Evolutionary conservation across 2,113 vertebrate genomes (phyloP), one percentile per base, ranked within the genome.

Genomic region (Oreochromis niloticus): DNA sequence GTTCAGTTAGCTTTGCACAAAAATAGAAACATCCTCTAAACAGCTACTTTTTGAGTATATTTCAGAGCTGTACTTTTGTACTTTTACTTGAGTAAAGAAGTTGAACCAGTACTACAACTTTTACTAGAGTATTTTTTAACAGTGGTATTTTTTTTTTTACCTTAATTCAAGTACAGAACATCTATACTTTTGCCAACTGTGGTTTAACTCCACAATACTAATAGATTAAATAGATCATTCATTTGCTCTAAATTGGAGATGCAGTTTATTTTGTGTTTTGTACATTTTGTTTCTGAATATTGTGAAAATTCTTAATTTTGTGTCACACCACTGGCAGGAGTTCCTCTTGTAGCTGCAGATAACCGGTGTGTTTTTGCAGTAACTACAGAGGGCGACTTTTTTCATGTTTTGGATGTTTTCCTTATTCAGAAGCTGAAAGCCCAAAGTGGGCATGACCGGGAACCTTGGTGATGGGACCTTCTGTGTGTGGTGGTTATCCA

Each of bases 241-340:
- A 34, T 61, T 61, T 61, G 0, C 57, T 61, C 9, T 61, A 61
- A 10, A 61, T 0, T 61, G 0, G 16, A 61, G 30, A 61, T 61
- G 30, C 57, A 61, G 9, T 34, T 61, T 61, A 61, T 61, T 61
- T 34, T 34, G 30, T 61, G 30, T 61, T 61, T 61, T 61, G 57
- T 61, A 34, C 9, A 34, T 61, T 61, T 34, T 19, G 5, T 6
- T 61, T 34, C 57, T 61, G 57, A 34, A 61, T 61, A 34, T 3
- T 34, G 16, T 61, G 57, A 19, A 61, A 61, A 61, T 61, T 61
- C 30, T 34, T 61, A 61, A 34, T 61, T 61, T 61, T 61, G 16
- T 19, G 30, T 34, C 57, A 1, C 57, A 34, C 9, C 57, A 4
- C 30, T 61, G 57, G 30, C 30, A 61, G 19, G 19, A 54, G 57